Base-by-base conservation (phyloP, 2,113 vertebrate genomes). In the Australoheros scitulus region DNA sequence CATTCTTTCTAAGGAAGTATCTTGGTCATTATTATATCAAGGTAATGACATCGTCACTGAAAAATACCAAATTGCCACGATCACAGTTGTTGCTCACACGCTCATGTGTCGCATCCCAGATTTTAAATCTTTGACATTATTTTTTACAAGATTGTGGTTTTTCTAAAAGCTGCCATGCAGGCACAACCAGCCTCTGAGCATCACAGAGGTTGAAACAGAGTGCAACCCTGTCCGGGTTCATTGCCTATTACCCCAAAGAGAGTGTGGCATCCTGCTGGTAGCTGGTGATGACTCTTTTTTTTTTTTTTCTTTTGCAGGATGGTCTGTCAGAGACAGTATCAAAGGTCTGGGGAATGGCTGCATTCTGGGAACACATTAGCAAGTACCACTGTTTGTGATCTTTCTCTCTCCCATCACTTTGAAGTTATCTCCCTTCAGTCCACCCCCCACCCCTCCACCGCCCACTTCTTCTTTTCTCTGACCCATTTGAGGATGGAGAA, bases 321-420 rank as follows among this genome's bases (percentile, higher is more conserved):
- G 83, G 85, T 88, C 84, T 89, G 90, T 93, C 88, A 90, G 89
- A 77, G 64, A 60, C 85, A 81, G 90, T 91, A 93, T 93, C 92
- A 95, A 94, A 94, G 91, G 91, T 92, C 92, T 61, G 26, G 84
- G 85, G 91, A 92, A 93, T 83, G 88, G 80, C 72, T 86, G 92
- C 88, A 94, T 92, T 89, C 89, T 88, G 92, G 94, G 93, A 94
- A 85, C 91, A 92, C 93, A 95, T 95, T 95, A 95, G 90, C 61
- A 61, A 88, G 63, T 63, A 81, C 61, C 79, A 81, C 81, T 93
- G 90, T 90, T 92, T 87, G 68, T 93, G 89, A 92, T 94, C 93
- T 91, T 87, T 78, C 81, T 88, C 82, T 79, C 80, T 89, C 82
- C 88, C 82, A 85, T 92, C 85, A 85, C 92, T 92, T 92, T 92